Base-by-base conservation (phyloP, 1,140 invertebrate species). In the Drosophila kanapiae region DNA sequence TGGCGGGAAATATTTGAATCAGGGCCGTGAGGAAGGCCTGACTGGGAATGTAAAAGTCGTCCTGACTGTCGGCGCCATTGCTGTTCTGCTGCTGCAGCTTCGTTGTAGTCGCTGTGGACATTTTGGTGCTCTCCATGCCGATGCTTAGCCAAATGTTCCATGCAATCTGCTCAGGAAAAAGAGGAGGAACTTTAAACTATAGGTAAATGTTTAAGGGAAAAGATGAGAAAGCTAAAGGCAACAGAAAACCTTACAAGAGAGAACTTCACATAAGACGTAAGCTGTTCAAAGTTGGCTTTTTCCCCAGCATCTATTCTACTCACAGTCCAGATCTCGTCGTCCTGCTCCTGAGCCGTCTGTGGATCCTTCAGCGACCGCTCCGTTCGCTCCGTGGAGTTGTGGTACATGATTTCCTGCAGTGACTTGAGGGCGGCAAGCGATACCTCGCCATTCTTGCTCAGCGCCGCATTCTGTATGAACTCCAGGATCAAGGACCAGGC, bases 361-460 rank as follows among this genome's bases (percentile, higher is more conserved):
- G 78, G 83, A 69, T 91, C 81, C 56, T 92, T 92, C 0, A 80
- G 58, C 1, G 91, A 49, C 0, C 70, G 42, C 23, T 75, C 94
- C 27, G 93, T 93, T 42, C 74, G 43, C 61, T 83, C 43, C 58
- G 67, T 35, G 1, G 80, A 67, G 35, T 92, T 93, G 63, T 93
- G 84, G 82, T 96, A 96, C 49, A 98, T 94, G 78, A 99, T 97
- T 93, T 99, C 98, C 94, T 99, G 98, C 92, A 99, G 97, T 27
- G 98, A 98, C 93, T 99, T 99, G 3, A 99, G 93, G 5, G 98
- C 98, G 6, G 98, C 97, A 63, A 99, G 94, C 6, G 98, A 98
- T n/a, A 97, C 97, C 94, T 99, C 98, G 62, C 97, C 97, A 93
- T 98, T 99, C 93, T 96, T 97, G 82, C 96, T 97, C 6, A 98